These are phyloP conservation scores for Plagodis dolabraria DNA, from an alignment of 2,888 invertebrate species.

Conservation along the genomic window DNA sequence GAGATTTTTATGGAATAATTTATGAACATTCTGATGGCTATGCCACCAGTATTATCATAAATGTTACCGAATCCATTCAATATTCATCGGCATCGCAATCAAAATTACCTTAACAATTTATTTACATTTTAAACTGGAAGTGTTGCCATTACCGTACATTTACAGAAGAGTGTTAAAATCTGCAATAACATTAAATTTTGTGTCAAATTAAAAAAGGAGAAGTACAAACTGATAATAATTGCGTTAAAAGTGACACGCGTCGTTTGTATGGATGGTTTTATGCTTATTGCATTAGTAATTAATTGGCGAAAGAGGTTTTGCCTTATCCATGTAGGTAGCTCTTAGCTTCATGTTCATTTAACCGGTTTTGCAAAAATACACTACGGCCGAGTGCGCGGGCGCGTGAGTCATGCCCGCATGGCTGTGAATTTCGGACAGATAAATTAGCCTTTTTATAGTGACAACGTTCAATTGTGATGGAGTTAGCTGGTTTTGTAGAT, in stretches of 20 bases:
- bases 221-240: conserved; percentile 25
- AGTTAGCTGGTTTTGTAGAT: conserved; percentile 25
- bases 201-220: conserved; percentile 29
- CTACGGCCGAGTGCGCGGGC: conserved; percentile 31
- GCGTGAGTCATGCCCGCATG: conserved; percentile 53
- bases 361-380: conserved; percentile 60
- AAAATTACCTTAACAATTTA: conserved; percentile 23
- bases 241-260: conserved; percentile 19
- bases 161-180: conserved; percentile 33
- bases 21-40: no score
- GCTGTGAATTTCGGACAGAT: conserved; percentile 48
- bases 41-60: conserved; percentile 15
- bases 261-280: conserved; percentile 5
- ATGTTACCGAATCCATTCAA: conserved; percentile 9
- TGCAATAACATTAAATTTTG: conserved; percentile 35
- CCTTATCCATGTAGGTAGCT: conserved; percentile 44
- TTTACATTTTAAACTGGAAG: conserved; percentile 12
- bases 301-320: conserved; percentile 32
- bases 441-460: conserved; percentile 43
- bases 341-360: conserved; percentile 29
- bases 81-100: conserved; percentile 28
- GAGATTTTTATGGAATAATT: no score
- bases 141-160: conserved; percentile 31
- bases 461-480: conserved; percentile 24
- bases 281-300: neutral